Conservation (phyloP, 2,888 invertebrate species). For the Galerucella nymphaeae region DNA sequence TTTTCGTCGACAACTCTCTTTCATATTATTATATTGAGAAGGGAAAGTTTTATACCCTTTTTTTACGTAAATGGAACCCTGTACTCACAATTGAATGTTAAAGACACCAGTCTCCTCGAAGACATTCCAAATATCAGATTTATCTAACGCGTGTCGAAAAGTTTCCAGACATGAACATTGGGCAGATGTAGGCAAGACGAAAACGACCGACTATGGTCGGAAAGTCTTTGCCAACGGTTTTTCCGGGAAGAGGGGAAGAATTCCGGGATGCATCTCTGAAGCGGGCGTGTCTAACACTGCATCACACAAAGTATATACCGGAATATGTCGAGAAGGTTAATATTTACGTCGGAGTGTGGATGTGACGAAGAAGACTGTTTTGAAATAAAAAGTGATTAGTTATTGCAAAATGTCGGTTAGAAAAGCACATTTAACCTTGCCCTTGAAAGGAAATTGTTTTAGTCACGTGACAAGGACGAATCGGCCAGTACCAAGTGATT, state of each 20-base stretch:
- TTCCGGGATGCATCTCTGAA: conserved; percentile 55
- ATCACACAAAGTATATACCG: conserved; percentile 53
- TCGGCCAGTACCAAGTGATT: conserved; percentile 59
- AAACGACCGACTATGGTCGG: conserved; percentile 42
- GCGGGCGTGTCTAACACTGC: conserved; percentile 61
- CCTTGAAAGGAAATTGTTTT: conserved; percentile 52
- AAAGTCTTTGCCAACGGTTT: conserved; percentile 49
- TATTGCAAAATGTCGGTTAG: conserved; percentile 50
- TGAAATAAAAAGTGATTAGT: not conserved
- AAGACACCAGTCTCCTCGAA: not conserved
- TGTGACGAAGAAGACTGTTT: conserved; percentile 8
- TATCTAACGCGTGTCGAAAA: not conserved
- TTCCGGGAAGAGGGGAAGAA: conserved; percentile 55
- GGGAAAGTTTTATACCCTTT: too few species aligned
- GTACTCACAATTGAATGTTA: too few species aligned
- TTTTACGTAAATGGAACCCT: too few species aligned
- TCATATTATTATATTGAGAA: too few species aligned
- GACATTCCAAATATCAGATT: not conserved
- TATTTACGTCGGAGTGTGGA: not conserved
- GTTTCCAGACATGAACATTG: not conserved
- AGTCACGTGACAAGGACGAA: conserved; percentile 36
- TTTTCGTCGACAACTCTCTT: not conserved
- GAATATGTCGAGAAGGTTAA: conserved; percentile 7
- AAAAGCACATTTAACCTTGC: conserved; percentile 50
- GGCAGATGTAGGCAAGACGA: conserved; percentile 36